A percentile compares a stretch with the other conserved stretches of the same genome.
Evolutionary conservation across 2,113 vertebrate species (phyloP).

Genomic region (Sceloporus tristichus): DNA sequence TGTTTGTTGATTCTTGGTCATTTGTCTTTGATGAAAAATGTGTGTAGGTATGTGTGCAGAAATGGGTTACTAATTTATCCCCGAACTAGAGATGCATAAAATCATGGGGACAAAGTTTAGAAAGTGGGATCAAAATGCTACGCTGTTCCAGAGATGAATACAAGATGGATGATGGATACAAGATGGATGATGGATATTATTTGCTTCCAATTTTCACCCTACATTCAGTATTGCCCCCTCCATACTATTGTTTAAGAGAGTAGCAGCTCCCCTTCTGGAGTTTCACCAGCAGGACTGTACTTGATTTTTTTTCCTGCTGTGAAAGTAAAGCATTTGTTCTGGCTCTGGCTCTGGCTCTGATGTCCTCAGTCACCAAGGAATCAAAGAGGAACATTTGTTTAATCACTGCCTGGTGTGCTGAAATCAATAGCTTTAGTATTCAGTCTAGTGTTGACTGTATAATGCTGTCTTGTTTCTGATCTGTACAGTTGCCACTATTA

Average conservation of each 20-base stretch:
- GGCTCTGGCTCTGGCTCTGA: not conserved
- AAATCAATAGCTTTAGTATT: conserved; percentile 17
- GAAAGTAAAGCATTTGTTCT: conserved; percentile 6
- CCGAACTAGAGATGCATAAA: not conserved
- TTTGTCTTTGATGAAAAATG: too few species aligned
- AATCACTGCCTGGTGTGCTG: not conserved
- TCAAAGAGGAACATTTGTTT: conserved; percentile 23
- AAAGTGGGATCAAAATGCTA: not conserved
- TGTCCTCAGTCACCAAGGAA: not conserved
- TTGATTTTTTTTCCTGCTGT: not conserved
- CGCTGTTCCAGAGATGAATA: too few species aligned
- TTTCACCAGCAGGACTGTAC: not conserved
- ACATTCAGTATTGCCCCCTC: not conserved
- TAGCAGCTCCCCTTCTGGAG: not conserved
- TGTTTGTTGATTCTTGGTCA: not conserved
- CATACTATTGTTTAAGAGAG: not conserved
- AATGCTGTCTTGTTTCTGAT: conserved; percentile 27
- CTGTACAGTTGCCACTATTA: conserved; percentile 11
- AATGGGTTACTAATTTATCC: not conserved
- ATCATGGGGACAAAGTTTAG: not conserved
- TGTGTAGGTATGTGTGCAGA: not conserved
- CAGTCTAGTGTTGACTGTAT: not conserved
- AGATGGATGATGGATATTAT: not conserved
- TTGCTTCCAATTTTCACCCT: not conserved
- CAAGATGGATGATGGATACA: not conserved